Evolutionary conservation across 1,140 invertebrate species (phyloP), one percentile per base, ranked within the genome.

Genomic region (Drosophila asahinai): DNA sequence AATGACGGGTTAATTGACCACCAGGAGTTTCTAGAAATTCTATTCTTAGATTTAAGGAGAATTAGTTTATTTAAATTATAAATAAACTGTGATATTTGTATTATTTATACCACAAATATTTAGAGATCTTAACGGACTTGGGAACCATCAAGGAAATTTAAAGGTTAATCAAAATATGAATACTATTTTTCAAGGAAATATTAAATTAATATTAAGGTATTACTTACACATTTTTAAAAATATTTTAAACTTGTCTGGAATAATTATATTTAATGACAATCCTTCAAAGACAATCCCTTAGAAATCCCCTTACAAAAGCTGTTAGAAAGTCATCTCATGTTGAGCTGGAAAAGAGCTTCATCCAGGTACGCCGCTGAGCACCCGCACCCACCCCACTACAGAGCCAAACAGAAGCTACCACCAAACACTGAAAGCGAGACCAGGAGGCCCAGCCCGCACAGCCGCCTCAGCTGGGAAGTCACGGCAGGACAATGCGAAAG

Each of bases 401-500:
- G 25, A 2, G 1, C 25, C 30, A 36, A 68, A n/a, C 67, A 45
- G 66, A 68, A 66, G 47, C 66, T 36, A 70, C 38, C 45, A 55
- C 19, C 33, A 55, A 36, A 36, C 11, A 27, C n/a, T 7, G 22
- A 59, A 17, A 27, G 42, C 30, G 33, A 66, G 7, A 47, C 54
- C 42, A 63, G 38, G 30, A 27, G 14, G 11, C 61, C 22, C 11
- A 36, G 8, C 60, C 71, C 62, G 55, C 61, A 65, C 59, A 51
- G n/a, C 33, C 30, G 47, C 45, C 17, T 62, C 58, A 45, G 4
- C 59, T 61, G 73, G 74, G 60, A 81, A 89, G 84, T 89, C 84
- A 89, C 77, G 59, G 65, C 70, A 89, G 84, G 84, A 89, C 84
- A 89, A 89, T 84, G 78, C 71, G 43, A 82, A 90, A 89, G 86